phyloP scores from a whole-genome alignment of 2,113 vertebrate genomes.

The Camelus bactrianus region DNA sequence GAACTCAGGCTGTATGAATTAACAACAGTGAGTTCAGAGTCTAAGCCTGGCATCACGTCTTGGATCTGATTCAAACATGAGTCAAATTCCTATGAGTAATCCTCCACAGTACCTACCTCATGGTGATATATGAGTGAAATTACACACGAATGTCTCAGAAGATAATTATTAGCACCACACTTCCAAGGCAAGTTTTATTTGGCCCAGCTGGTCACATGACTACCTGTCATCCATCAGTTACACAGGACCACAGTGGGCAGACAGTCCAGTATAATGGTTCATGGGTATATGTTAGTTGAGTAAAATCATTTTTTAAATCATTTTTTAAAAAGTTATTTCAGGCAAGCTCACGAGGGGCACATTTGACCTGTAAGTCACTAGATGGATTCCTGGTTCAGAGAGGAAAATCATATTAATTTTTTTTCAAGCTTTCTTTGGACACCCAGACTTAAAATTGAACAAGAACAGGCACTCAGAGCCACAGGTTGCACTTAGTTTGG shows the following conservation, averaged over 20 bases:
- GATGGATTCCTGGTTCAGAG: conserved; percentile 28
- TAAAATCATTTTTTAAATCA: not conserved
- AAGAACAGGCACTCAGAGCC: not conserved
- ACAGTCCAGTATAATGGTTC: not conserved
- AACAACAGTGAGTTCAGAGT: not conserved
- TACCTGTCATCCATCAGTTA: not conserved
- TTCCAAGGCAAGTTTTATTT: not conserved
- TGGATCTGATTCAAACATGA: not conserved
- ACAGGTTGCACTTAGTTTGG: not conserved
- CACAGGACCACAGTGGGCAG: not conserved
- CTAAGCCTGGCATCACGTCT: not conserved
- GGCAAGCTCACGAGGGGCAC: not conserved
- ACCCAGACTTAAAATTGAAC: not conserved
- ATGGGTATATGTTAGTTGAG: not conserved
- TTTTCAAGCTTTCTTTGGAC: not conserved
- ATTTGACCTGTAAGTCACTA: not conserved
- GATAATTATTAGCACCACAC: not conserved
- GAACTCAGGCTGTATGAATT: not conserved
- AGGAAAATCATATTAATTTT: conserved; percentile 9
- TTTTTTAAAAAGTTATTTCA: conserved; percentile 1
- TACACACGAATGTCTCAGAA: not conserved
- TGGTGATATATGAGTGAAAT: not conserved
- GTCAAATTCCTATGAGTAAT: not conserved
- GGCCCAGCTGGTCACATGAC: not conserved
- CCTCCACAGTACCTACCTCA: not conserved